Evolutionary conservation across 2,797 vertebrate species (phyloP), one percentile per base, ranked within the genome.

Genomic region (Masticophis lateralis): DNA sequence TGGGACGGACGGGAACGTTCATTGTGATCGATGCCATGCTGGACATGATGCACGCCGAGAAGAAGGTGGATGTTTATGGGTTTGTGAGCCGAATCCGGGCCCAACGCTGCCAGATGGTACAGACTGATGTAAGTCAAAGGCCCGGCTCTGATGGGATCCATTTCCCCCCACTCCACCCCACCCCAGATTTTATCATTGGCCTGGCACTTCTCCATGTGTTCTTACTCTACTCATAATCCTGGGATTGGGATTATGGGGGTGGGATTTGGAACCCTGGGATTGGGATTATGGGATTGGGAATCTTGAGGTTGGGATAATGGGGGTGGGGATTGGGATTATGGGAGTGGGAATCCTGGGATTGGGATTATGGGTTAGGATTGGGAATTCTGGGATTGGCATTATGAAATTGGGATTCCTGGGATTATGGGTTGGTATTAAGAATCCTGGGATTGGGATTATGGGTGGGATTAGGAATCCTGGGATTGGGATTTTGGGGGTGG

Each of bases 71-170:
- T 0, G 99, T 99, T 22, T 99, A 99, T 7, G 99, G 99, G 91
- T 99, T 99, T 4, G 99, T 99, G 91, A 99, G 99, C 90, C 98
- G 99, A 53, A 99, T 99, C 97, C 97, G 99, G 93, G 99, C 99
- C 37, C 99, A 99, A 96, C 99, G 99, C 96, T 99, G 99, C 97
- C 99, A 99, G 98, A 99, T 99, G 99, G 99, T 99, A 94, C 99
- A 99, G 96, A 99, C 99, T 0, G 99, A 99, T 63, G 99, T 99
- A 95, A 98, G 99, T 98, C 0, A 12, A 74, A 43, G 20, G 0
- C 7, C 43, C 5, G 0, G 13, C 3, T 61, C 56, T 4, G 8
- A 22, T 43, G 8, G 32, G 32, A 79, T 20, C 25, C 55, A 59
- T 66, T 7, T 27, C 7, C 7, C 28, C 28, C 4, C 32, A 7